phyloP scores from a whole-genome alignment of 2,113 vertebrate species.

The Procapra przewalskii region DNA sequence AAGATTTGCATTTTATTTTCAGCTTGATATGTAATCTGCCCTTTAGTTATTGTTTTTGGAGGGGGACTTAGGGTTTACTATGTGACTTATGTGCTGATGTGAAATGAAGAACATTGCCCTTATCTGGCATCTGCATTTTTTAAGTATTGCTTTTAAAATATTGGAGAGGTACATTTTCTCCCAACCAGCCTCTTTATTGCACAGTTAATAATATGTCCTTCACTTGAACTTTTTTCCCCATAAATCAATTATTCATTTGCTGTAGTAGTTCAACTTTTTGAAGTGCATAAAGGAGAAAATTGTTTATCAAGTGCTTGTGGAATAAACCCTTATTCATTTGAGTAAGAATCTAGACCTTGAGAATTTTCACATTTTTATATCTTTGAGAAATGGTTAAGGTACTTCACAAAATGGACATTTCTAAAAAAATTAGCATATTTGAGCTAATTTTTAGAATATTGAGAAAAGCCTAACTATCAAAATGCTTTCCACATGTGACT shows the following conservation, averaged over 20 bases:
- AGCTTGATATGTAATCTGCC: not conserved
- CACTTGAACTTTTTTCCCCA: not conserved
- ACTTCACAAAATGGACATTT: constrained; percentile 25
- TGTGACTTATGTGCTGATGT: not conserved
- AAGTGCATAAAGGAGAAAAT: constrained; percentile 29
- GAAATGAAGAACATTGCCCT: not conserved
- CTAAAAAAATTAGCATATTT: not conserved
- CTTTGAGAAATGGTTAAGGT: not conserved
- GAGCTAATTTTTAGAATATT: not conserved
- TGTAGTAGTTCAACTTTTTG: constrained; percentile 28
- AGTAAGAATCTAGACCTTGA: constrained; percentile 22
- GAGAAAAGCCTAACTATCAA: not conserved
- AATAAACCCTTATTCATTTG: constrained; percentile 14
- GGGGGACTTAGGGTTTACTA: not conserved
- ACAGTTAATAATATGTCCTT: constrained; percentile 29
- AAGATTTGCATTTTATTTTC: not conserved
- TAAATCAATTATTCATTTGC: constrained; percentile 52
- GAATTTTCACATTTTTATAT: not conserved
- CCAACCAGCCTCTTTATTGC: constrained; percentile 11
- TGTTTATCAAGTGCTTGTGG: constrained; percentile 12
- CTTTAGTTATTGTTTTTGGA: not conserved
- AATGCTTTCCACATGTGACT: not conserved
- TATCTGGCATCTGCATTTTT: constrained; percentile 7
- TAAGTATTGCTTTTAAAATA: not conserved
- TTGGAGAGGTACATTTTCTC: not conserved